Conservation (phyloP, 2,888 invertebrate genomes). For the Euspilapteryx auroguttella region DNA sequence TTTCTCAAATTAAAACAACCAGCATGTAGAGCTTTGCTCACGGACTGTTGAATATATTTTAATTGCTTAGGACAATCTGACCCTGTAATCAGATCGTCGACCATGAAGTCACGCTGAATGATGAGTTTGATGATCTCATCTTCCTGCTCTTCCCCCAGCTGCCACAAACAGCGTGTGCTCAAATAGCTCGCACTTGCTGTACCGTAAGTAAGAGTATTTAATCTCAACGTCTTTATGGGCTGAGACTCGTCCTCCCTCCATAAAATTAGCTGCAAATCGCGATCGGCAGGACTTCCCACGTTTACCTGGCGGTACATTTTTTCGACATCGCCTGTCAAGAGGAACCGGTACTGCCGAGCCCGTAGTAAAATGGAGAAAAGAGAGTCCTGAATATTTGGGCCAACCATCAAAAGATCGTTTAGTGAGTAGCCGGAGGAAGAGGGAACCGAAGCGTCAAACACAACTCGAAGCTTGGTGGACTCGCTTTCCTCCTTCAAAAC, state of each 20-base stretch:
- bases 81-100: constrained; percentile 11
- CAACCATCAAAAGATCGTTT: constrained; percentile 12
- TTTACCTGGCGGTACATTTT: constrained; percentile 11
- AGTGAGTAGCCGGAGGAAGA: constrained; percentile 10
- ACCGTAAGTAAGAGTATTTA: constrained; percentile 19
- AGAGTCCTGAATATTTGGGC: constrained; percentile 11
- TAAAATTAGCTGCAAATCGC: constrained; percentile 9
- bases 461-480: constrained; percentile 11
- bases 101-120: constrained; percentile 8
- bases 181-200: constrained; percentile 10
- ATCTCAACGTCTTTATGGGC: constrained; percentile 7
- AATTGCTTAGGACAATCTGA: constrained; percentile 3
- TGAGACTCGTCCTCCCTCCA: constrained; percentile 8
- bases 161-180: constrained; percentile 9
- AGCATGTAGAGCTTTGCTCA: constrained; percentile 3
- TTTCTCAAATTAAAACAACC: constrained; percentile 10
- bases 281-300: constrained; percentile 6
- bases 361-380: constrained; percentile 10
- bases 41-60: constrained; percentile 2
- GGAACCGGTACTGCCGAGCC: constrained; percentile 10
- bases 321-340: constrained; percentile 11
- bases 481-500: constrained; percentile 8
- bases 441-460: constrained; percentile 11
- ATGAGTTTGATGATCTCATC: constrained; percentile 7
- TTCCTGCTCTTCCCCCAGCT: no score